phyloP scores from a whole-genome alignment of 2,888 invertebrate genomes.

The Pristionchus exspectatus region DNA sequence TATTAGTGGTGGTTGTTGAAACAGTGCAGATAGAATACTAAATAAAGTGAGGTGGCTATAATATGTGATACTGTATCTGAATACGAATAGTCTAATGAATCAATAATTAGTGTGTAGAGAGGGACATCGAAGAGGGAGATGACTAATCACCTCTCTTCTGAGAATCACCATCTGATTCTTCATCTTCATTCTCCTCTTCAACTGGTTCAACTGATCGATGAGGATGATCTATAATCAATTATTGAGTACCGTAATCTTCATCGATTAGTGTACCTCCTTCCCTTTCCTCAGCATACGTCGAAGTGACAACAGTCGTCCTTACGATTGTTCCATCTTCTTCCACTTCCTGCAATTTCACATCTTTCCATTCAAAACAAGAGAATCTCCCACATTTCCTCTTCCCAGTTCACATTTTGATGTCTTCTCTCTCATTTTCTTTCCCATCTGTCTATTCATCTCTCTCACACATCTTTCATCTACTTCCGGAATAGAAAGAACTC shows the following conservation, averaged over 20 bases:
- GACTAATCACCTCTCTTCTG: constrained; percentile 53
- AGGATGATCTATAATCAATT: constrained; percentile 27
- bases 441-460: constrained; percentile 22
- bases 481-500: not conserved
- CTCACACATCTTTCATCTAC: constrained; percentile 31
- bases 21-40: constrained; percentile 9
- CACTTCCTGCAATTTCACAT: constrained; percentile 49
- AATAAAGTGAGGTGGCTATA: constrained; percentile 11
- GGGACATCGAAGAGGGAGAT: not conserved
- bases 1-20: constrained; percentile 10
- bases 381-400: not conserved
- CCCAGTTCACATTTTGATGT: not conserved
- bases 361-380: not conserved
- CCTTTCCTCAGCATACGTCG: constrained; percentile 52
- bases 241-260: not conserved
- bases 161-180: constrained; percentile 44
- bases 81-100: constrained; percentile 13
- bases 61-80: constrained; percentile 30
- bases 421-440: not conserved
- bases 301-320: constrained; percentile 67
- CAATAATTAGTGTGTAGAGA: not conserved
- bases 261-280: constrained; percentile 35
- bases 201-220: constrained; percentile 43
- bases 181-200: constrained; percentile 48
- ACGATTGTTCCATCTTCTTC: constrained; percentile 70